phyloP scores from a whole-genome alignment of 1,140 invertebrate genomes.

The Drosophila seguyi region DNA sequence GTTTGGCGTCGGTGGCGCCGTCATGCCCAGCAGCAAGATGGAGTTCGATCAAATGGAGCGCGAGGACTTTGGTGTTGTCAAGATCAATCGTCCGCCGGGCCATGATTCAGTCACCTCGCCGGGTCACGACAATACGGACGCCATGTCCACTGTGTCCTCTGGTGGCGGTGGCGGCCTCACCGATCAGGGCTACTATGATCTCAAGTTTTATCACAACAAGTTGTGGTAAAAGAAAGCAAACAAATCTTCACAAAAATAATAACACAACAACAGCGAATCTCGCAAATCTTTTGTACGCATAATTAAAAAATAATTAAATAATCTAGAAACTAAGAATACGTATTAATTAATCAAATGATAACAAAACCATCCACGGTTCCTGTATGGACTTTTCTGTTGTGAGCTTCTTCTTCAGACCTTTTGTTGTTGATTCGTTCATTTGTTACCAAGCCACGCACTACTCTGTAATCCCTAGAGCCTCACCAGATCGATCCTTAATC shows the following conservation, averaged over 20 bases:
- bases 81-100: constrained; percentile 81
- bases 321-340: constrained; percentile 43
- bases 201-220: constrained; percentile 89
- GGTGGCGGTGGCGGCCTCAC: constrained; percentile 82
- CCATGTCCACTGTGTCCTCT: constrained; percentile 71
- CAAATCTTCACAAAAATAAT: constrained; percentile 2
- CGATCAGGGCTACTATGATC: constrained; percentile 87
- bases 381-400: constrained; percentile 57
- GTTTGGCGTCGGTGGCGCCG: constrained; percentile 79
- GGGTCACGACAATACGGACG: constrained; percentile 69
- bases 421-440: constrained; percentile 69
- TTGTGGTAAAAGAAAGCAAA: constrained; percentile 86
- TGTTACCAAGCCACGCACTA: constrained; percentile 73
- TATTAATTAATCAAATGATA: constrained; percentile 48
- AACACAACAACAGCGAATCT: constrained; percentile 32
- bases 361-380: constrained; percentile 56
- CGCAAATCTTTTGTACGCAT: constrained; percentile 63
- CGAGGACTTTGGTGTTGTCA: constrained; percentile 81
- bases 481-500: constrained; percentile 24
- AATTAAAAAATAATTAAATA: constrained; percentile 39
- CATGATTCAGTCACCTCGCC: constrained; percentile 60
- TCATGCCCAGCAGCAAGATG: constrained; percentile 81
- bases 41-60: constrained; percentile 80
- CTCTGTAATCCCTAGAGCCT: constrained; percentile 47
- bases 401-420: constrained; percentile 59